A percentile compares a stretch with the other conserved stretches of the same genome.
Conservation (phyloP, 1,140 invertebrate species). For the Apis florea region DNA sequence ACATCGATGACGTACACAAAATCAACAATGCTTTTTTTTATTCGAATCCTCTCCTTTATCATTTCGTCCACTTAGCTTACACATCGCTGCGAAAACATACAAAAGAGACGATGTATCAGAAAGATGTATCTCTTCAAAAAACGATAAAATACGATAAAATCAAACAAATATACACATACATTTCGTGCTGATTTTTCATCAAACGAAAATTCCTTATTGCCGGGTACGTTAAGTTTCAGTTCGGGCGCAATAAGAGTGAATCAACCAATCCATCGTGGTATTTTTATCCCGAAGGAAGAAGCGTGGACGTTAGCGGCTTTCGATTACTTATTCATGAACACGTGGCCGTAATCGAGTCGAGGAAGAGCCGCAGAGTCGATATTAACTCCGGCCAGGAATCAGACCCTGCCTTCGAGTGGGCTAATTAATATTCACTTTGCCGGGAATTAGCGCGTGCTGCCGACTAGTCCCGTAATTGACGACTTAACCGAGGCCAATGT, state of each 20-base stretch:
- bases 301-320: not conserved
- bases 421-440: slow-evolving; percentile 49
- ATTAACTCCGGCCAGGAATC: slow-evolving; percentile 38
- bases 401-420: slow-evolving; percentile 14
- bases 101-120: no score
- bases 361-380: slow-evolving; percentile 31
- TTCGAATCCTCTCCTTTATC: no score
- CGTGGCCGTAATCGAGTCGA: slow-evolving; percentile 35
- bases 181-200: no score
- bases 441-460: slow-evolving; percentile 40
- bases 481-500: slow-evolving; percentile 36
- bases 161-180: no score
- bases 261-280: not conserved
- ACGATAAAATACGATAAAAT: no score
- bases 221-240: no score
- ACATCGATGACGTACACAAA: no score
- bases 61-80: no score
- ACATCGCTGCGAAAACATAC: no score
- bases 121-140: no score
- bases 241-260: not conserved
- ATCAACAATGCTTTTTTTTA: no score
- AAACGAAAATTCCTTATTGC: no score
- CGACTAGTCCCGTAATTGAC: slow-evolving; percentile 28
- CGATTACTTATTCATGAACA: slow-evolving; percentile 47
- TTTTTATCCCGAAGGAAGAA: not conserved